A percentile compares a stretch with the other conserved stretches of the same genome.
phyloP scores from a whole-genome alignment of 1,140 invertebrate species.

The Nasonia vitripennis region DNA sequence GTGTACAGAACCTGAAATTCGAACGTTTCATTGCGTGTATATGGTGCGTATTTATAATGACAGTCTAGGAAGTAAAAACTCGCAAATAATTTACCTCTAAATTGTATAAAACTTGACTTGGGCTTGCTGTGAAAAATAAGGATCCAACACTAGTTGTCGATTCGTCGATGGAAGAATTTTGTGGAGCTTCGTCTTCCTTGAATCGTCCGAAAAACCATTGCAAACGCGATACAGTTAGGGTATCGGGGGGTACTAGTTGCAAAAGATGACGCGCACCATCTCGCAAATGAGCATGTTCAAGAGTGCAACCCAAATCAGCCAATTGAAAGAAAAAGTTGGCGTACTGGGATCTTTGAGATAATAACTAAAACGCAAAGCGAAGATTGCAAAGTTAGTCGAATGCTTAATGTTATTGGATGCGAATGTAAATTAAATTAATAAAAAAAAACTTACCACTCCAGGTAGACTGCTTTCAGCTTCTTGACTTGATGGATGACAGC shows the following conservation, averaged over 20 bases:
- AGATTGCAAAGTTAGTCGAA: background rate
- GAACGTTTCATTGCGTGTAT: background rate
- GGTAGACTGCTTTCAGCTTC: slow-evolving; percentile 93
- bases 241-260: slow-evolving; percentile 93
- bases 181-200: slow-evolving; percentile 64
- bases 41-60: slow-evolving; percentile 4
- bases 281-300: slow-evolving; percentile 86
- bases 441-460: slow-evolving; percentile 85
- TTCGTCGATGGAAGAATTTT: slow-evolving; percentile 68
- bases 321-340: slow-evolving; percentile 93
- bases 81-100: slow-evolving; percentile 75
- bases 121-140: slow-evolving; percentile 84
- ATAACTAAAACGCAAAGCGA: slow-evolving; percentile 74
- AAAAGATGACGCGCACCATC: slow-evolving; percentile 91
- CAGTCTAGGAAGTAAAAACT: background rate
- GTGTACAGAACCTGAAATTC: slow-evolving; percentile 89
- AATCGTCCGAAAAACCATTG: slow-evolving; percentile 76
- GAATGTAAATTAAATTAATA: background rate
- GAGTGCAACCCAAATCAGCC: slow-evolving; percentile 89
- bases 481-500: slow-evolving; percentile 78
- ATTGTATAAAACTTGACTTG: slow-evolving; percentile 87
- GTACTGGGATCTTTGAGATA: slow-evolving; percentile 88
- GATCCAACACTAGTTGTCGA: slow-evolving; percentile 80
- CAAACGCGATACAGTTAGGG: slow-evolving; percentile 82
- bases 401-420: background rate